phyloP scores from a whole-genome alignment of 2,888 invertebrate genomes.

The Meloe dianella region DNA sequence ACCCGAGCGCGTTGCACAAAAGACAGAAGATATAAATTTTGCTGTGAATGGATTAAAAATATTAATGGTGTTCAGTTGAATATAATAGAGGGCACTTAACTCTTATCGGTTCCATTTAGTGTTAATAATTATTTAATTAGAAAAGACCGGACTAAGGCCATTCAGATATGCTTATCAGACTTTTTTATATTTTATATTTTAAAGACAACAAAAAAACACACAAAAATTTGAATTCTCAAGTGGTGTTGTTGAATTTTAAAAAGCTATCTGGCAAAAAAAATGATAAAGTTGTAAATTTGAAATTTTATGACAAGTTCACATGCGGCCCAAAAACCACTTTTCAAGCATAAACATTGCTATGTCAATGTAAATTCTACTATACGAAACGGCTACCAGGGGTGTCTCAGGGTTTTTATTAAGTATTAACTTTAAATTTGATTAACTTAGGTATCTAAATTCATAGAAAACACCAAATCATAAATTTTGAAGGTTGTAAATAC shows the following conservation, averaged over 20 bases:
- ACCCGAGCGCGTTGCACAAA: neutral
- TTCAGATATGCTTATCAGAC: neutral
- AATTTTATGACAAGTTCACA: conserved; percentile 21
- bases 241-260: neutral
- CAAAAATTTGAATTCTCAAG: neutral
- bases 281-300: conserved; percentile 29
- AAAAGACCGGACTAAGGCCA: conserved; percentile 1
- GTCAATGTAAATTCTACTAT: conserved; percentile 10
- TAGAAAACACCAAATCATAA: conserved; percentile 41
- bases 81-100: conserved; percentile 11
- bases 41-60: conserved; percentile 12
- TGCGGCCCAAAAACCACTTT: neutral
- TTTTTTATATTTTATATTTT: neutral
- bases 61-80: conserved; percentile 17
- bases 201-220: too few species aligned
- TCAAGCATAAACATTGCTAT: neutral
- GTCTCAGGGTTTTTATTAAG: conserved; percentile 42
- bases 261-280: neutral
- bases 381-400: conserved; percentile 13
- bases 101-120: conserved; percentile 18
- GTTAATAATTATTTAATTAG: conserved; percentile 21
- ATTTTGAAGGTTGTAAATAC: neutral
- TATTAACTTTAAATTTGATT: conserved; percentile 46
- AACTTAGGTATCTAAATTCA: conserved; percentile 40
- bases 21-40: conserved; percentile 15